Conservation (phyloP, 1,140 invertebrate species). For the Acyrthosiphon pisum region DNA sequence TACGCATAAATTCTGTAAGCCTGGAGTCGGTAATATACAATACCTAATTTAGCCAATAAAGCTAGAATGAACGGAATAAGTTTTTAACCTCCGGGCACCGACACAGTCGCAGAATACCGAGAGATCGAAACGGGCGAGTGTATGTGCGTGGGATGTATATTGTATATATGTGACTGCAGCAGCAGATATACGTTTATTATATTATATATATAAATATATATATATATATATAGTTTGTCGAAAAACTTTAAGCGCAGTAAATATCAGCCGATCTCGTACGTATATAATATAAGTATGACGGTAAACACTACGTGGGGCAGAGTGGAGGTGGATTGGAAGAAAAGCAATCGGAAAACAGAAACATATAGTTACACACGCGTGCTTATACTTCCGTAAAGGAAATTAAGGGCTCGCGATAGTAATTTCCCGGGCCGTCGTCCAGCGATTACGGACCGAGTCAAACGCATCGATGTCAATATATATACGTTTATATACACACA, state of each 20-base stretch:
- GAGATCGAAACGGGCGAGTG: too few relatives aligned
- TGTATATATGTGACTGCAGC: too few relatives aligned
- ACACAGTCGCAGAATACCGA: too few relatives aligned
- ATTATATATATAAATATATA: too few relatives aligned
- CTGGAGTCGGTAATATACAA: background rate
- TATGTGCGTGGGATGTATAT: too few relatives aligned
- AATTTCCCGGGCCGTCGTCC: constrained; percentile 14
- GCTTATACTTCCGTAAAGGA: background rate
- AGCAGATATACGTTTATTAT: too few relatives aligned
- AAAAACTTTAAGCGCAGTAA: background rate
- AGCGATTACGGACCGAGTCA: background rate
- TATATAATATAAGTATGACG: too few relatives aligned
- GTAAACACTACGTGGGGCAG: too few relatives aligned
- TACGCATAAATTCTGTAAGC: background rate
- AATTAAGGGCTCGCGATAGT: constrained; percentile 1
- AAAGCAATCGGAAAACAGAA: background rate
- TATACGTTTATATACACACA: background rate
- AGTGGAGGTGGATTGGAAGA: background rate
- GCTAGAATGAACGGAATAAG: too few relatives aligned
- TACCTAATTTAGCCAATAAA: too few relatives aligned
- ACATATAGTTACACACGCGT: background rate
- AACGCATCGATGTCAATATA: background rate
- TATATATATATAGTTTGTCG: background rate
- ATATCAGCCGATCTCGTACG: background rate
- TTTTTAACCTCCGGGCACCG: too few relatives aligned